A percentile compares a stretch with the other conserved stretches of the same genome.
Conservation (phyloP, 1,140 invertebrate genomes). For the Cyclina sinensis region DNA sequence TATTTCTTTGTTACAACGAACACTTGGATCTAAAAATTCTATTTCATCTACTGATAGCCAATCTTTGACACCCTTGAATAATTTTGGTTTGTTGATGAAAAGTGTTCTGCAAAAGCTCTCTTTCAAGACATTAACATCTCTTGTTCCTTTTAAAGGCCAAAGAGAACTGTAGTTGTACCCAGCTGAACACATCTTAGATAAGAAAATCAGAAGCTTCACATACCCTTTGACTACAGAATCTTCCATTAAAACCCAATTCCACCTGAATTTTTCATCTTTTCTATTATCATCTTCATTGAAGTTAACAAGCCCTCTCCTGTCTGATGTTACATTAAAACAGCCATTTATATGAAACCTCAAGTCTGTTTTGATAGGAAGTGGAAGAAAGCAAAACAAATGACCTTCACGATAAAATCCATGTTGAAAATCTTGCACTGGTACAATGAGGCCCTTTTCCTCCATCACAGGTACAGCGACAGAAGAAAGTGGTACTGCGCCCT, state of each 20-base stretch:
- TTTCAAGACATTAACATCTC: background rate
- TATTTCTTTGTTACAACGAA: background rate
- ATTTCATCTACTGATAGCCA: conserved; percentile 34
- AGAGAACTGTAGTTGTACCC: background rate
- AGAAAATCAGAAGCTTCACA: background rate
- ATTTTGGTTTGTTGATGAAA: background rate
- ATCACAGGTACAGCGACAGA: conserved; percentile 36
- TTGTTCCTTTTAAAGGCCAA: conserved; percentile 34
- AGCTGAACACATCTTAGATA: background rate
- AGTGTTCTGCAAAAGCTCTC: conserved; percentile 20
- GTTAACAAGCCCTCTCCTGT: conserved; percentile 67
- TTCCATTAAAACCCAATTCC: conserved; percentile 44
- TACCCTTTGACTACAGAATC: conserved; percentile 33
- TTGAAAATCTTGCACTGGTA: background rate
- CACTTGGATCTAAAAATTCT: conserved; percentile 21
- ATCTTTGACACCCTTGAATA: background rate
- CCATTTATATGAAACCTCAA: conserved; percentile 79
- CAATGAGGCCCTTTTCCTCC: background rate
- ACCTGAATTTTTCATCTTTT: background rate
- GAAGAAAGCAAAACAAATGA: conserved; percentile 78
- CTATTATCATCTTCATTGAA: conserved; percentile 72
- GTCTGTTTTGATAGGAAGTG: conserved; percentile 75
- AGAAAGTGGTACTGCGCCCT: conserved; percentile 30
- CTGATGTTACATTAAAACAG: conserved; percentile 74
- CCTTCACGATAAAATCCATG: conserved; percentile 34